Percentiles rank a stretch among this genome's conserved stretches.
phyloP scores from a whole-genome alignment of 2,888 invertebrate genomes.

The Chorisops tibialis region DNA sequence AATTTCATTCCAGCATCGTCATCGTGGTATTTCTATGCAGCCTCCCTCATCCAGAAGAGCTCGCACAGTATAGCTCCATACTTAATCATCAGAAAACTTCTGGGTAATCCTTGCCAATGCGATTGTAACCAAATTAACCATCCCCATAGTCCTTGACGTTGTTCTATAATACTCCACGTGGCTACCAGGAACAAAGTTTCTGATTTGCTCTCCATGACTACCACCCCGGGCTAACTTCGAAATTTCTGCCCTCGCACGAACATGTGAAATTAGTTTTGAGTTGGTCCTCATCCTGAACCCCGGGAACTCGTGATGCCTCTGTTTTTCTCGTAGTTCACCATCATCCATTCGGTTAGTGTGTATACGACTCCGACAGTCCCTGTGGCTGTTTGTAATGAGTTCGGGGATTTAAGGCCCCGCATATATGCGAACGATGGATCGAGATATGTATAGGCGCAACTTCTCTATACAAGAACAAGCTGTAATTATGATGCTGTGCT shows the following conservation, averaged over 20 bases:
- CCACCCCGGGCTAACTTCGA: background rate
- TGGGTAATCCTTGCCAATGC: no score
- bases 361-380: conserved; percentile 1
- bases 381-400: conserved; percentile 6
- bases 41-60: no score
- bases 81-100: background rate
- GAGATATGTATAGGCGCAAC: no score
- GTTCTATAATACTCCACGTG: conserved; percentile 2
- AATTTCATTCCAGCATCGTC: no score
- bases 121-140: conserved; percentile 3
- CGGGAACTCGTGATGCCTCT: background rate
- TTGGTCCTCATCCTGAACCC: conserved; percentile 4
- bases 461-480: no score
- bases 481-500: no score
- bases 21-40: no score
- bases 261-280: conserved; percentile 11
- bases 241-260: background rate
- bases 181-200: background rate
- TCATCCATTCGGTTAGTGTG: background rate
- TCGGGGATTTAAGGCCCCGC: background rate
- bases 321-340: background rate
- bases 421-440: no score
- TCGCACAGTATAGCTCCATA: background rate
- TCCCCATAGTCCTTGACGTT: no score
- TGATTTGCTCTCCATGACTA: background rate